Evolutionary conservation across 2,797 vertebrate species (phyloP).

Genomic region (Malacoraja senta): DNA sequence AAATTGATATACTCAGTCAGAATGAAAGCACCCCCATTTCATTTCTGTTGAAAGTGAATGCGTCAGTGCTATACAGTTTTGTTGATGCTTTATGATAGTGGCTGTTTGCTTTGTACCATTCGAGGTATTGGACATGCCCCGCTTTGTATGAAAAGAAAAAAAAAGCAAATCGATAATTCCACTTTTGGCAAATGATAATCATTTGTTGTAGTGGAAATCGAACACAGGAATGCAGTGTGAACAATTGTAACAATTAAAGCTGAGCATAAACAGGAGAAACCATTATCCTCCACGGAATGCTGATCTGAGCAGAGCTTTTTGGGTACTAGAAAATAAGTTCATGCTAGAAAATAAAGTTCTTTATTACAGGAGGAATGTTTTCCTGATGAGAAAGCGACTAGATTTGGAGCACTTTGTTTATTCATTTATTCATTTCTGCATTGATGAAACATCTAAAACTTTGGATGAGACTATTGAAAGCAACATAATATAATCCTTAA

Average conservation of each 20-base stretch:
- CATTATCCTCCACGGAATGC: not conserved
- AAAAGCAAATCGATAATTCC: not conserved
- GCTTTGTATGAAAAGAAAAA: not conserved
- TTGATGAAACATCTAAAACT: not conserved
- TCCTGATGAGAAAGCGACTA: not conserved
- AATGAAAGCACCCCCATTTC: not conserved
- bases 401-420: not conserved
- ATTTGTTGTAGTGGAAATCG: not conserved
- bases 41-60: not conserved
- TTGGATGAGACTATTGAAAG: not conserved
- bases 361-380: slow-evolving; percentile 3
- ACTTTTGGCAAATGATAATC: not conserved
- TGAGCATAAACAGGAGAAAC: not conserved
- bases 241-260: not conserved
- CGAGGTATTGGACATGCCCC: not conserved
- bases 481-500: not conserved
- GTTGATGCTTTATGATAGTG: not conserved
- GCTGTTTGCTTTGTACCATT: not conserved
- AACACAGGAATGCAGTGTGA: not conserved
- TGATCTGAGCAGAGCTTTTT: not conserved
- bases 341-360: not conserved
- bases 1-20: not conserved
- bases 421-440: not conserved
- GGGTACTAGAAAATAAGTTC: not conserved
- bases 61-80: not conserved